Evolutionary conservation across 2,888 invertebrate genomes (phyloP).

Genomic region (Nemoura dubitans): DNA sequence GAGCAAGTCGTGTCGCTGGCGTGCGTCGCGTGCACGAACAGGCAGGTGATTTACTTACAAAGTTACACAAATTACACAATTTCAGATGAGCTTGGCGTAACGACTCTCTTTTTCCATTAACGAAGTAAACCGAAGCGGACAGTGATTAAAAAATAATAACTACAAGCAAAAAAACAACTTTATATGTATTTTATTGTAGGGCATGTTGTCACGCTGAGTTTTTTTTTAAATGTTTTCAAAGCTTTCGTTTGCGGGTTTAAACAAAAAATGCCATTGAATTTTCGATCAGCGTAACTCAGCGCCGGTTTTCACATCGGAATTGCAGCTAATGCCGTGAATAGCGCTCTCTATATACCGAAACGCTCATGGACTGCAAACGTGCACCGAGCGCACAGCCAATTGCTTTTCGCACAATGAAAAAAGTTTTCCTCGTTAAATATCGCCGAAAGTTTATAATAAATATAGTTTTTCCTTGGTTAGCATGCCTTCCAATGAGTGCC

Average conservation of each 20-base stretch:
- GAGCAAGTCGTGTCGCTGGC: not conserved
- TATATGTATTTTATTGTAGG: not conserved
- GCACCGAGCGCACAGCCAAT: not conserved
- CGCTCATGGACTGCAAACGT: no score
- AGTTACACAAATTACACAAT: constrained; percentile 7
- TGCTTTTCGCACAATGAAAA: not conserved
- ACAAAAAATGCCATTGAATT: not conserved
- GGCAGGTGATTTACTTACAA: not conserved
- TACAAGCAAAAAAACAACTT: not conserved
- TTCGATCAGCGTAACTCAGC: constrained; percentile 7
- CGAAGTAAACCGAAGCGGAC: not conserved
- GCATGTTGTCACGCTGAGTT: not conserved
- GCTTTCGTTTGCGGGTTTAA: not conserved
- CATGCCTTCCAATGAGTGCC: not conserved
- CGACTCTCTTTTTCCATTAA: not conserved
- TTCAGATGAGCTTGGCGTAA: not conserved
- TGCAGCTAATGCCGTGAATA: not conserved
- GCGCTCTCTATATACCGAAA: not conserved
- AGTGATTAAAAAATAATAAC: not conserved
- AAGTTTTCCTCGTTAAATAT: not conserved
- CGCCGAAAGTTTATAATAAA: not conserved
- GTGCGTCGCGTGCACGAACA: not conserved
- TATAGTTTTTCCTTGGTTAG: not conserved
- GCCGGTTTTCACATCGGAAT: not conserved
- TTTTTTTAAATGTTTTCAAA: not conserved